A percentile compares a stretch with the other conserved stretches of the same genome.
Evolutionary conservation across 1,140 invertebrate species (phyloP).

Genomic region (Hyposmocoma kahamanoa): DNA sequence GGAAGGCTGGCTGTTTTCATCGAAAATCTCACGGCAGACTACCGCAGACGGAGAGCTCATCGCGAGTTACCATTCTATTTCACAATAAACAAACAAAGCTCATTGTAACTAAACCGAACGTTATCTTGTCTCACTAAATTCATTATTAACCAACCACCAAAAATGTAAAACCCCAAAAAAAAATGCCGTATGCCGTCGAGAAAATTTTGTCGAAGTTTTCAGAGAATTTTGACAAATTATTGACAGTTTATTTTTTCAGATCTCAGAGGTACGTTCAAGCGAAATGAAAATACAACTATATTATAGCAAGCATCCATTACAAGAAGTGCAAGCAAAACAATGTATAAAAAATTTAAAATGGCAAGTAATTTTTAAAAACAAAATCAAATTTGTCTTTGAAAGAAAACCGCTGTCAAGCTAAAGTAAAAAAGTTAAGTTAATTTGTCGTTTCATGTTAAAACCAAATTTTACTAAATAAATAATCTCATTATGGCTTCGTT

Average conservation of each 20-base stretch:
- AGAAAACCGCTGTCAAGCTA: too few species aligned
- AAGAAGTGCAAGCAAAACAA: too few species aligned
- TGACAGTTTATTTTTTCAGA: neutral
- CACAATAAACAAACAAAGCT: slow-evolving; percentile 22
- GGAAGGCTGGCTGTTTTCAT: slow-evolving; percentile 85
- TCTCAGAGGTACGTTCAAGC: too few species aligned
- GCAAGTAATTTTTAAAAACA: too few species aligned
- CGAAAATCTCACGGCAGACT: slow-evolving; percentile 86
- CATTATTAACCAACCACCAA: too few species aligned
- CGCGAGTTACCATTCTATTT: slow-evolving; percentile 31
- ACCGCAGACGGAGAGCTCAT: slow-evolving; percentile 75
- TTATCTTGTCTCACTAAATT: neutral
- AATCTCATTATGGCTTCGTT: slow-evolving; percentile 73
- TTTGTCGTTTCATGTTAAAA: too few species aligned
- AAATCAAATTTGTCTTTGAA: too few species aligned
- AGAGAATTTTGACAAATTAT: neutral
- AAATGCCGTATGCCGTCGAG: neutral
- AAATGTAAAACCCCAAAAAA: neutral
- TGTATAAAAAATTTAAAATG: too few species aligned
- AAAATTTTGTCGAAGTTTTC: slow-evolving; percentile 4
- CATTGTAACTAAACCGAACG: neutral
- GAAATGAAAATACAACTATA: too few species aligned
- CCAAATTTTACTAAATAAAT: too few species aligned
- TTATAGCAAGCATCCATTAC: too few species aligned
- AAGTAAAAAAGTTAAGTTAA: too few species aligned